Evolutionary conservation across 2,797 vertebrate genomes (phyloP), one percentile per base, ranked within the genome.

Genomic region (Melanotaenia parkinsoni): DNA sequence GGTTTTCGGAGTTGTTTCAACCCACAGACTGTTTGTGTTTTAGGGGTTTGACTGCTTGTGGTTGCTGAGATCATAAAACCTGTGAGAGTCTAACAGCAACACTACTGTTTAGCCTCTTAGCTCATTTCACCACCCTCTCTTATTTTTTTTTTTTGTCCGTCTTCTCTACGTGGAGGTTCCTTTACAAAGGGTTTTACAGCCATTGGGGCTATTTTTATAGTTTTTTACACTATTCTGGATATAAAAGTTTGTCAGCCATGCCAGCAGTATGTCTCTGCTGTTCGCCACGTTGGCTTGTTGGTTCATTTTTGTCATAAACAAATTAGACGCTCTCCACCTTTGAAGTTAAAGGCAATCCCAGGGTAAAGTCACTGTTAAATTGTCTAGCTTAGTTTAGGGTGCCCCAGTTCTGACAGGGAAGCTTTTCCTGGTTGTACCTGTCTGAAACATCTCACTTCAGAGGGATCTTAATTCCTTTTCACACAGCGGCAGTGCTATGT

Each of bases 21-120:
- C 77, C 79, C 61, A 60, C 80, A 88, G 70, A 86, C 70, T 88
- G 87, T 93, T 91, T 90, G 88, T 90, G 81, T 91, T 89, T 74
- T 60, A 77, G 79, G 80, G 70, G 58, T 53, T 89, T 90, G 82
- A 90, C 80, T 71, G 63, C 63, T 69, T 79, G 74, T 53, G 58
- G 80, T 87, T 71, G 72, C 86, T 80, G 85, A 90, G 80, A 88
- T 90, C 89, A 87, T 90, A 88, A 90, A 92, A 89, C 65, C 81
- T 71, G 65, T 35, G 66, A 79, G 84, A 62, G 67, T 32, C 81
- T 67, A 77, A 89, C 82, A 86, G 80, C 82, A 67, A 77, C 57
- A 70, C 67, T 63, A 79, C 75, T 86, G 87, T 89, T 89, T 78
- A 67, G 35, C 67, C 70, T 82, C 35, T 45, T 40, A 43, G 58